Conservation (phyloP, 2,888 invertebrate species). For the Drosophila peninsularis region DNA sequence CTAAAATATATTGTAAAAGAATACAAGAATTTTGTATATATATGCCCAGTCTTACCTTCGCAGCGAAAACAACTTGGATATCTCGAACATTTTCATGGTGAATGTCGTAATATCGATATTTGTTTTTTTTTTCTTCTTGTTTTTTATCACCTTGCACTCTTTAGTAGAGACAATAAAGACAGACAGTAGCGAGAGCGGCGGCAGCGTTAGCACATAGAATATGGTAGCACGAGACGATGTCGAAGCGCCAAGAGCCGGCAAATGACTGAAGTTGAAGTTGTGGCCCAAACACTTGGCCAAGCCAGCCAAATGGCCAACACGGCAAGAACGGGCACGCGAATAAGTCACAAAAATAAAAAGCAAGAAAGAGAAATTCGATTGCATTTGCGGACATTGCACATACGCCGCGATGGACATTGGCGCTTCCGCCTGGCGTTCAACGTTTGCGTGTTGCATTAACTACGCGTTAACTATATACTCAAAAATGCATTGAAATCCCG, state of each 20-base stretch:
- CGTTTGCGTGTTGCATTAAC: conserved; percentile 74
- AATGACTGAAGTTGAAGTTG: conserved; percentile 58
- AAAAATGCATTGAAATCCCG: conserved; percentile 67
- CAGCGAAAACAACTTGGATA: conserved; percentile 82
- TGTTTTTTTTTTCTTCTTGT: conserved; percentile 1
- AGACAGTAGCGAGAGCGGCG: conserved; percentile 6
- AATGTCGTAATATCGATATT: conserved; percentile 16
- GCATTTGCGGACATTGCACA: conserved; percentile 68
- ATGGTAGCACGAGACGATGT: conserved; percentile 57
- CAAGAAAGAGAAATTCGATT: conserved; percentile 23
- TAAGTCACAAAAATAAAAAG: conserved; percentile 24
- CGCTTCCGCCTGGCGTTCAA: conserved; percentile 34
- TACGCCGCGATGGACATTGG: conserved; percentile 63
- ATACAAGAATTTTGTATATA: not conserved
- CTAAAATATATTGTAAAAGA: too few species aligned
- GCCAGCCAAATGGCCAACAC: conserved; percentile 37
- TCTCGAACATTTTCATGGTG: conserved; percentile 82
- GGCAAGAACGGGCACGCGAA: conserved; percentile 15
- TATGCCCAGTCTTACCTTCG: conserved; percentile 74
- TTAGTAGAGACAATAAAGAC: conserved; percentile 18
- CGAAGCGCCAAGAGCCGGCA: conserved; percentile 65
- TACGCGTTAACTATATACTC: conserved; percentile 67
- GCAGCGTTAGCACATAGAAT: conserved; percentile 7
- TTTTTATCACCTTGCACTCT: conserved; percentile 32
- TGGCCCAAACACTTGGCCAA: conserved; percentile 32